Percentiles rank a stretch among this genome's conserved stretches.
These are phyloP conservation scores for Scolanthus callimorphus DNA, from an alignment of 92 coral and sea anemone species.

Conservation along the genomic window DNA sequence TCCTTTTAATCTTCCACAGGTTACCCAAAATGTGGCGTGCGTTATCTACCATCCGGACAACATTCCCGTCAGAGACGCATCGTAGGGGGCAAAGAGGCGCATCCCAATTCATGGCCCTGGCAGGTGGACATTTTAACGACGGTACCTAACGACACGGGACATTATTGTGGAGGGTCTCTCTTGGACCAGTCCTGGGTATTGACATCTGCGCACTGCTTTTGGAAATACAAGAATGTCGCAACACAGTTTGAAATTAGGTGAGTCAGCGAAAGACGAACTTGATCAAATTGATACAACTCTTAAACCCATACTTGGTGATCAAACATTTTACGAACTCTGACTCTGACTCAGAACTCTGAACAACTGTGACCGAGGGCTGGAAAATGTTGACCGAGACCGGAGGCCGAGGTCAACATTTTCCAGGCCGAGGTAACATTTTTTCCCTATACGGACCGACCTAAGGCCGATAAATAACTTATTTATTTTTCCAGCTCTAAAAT, in stretches of 20 bases:
- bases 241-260: not conserved
- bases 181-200: conserved; percentile 79
- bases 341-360: no score
- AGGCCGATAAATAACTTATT: no score
- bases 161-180: conserved; percentile 82
- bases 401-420: no score
- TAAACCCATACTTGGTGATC: no score
- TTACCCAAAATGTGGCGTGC: conserved; percentile 69
- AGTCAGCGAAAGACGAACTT: no score
- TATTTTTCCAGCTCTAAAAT: no score
- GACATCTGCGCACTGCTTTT: conserved; percentile 86
- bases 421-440: no score
- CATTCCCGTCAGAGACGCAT: conserved; percentile 60
- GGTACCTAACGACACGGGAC: conserved; percentile 47
- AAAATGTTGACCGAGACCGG: no score
- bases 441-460: no score
- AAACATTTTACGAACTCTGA: no score
- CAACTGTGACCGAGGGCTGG: no score
- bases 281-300: no score
- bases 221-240: conserved; percentile 23
- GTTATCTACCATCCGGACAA: conserved; percentile 31
- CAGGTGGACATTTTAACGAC: conserved; percentile 66
- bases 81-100: conserved; percentile 90
- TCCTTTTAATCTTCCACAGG: conserved; percentile 30
- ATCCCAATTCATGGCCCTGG: conserved; percentile 98